Base-by-base conservation (phyloP, 1,140 invertebrate genomes). In the Heliconius congener region DNA sequence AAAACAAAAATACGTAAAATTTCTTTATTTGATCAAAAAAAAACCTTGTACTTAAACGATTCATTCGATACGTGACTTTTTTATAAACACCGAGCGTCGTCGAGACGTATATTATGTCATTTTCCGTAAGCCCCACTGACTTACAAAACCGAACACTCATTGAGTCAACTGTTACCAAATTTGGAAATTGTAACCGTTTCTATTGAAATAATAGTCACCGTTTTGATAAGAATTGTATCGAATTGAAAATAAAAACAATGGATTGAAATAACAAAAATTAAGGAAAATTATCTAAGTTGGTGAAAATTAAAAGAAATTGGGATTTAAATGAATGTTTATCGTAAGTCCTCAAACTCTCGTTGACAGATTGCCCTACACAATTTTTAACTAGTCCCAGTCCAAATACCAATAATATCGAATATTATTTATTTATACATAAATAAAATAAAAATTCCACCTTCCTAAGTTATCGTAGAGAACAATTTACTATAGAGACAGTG, bases 131-230 rank as follows among this genome's bases (percentile, higher is more conserved):
- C n/a, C 71, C 42, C 18, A 77, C 52, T 80, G 71, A 80, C 79
- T 80, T 77, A 76, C 79, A 77, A 73, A 80, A 79, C 46, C 19
- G n/a, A 50, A 78, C 46, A 11, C 39, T 71, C 42, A 27, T 77
- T 55, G 46, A 71, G 27, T 77, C 72, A 73, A 60, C 34, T 6
- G 30, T 76, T 70, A 23, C 39, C 27, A 76, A 30, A 70, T 18
- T n/a, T 75, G 8, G 19, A 66, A 42, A 46, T 75, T 66, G 60
- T 16, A 66, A 57, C 1, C 5, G n/a, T 13, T n/a, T 66, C 5
- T 66, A 30, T 66, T 27, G 60, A 66, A 60, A 60, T 66, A 66
- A 27, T 66, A 66, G 11, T 1, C 19, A 46, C 9, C 42, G 34
- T 34, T 34, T 37, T 37, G 34, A 37, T 37, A 37, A 6, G 6